A percentile compares a stretch with the other conserved stretches of the same genome.
phyloP scores from a whole-genome alignment of 2,888 invertebrate species.

The Noctua janthina region DNA sequence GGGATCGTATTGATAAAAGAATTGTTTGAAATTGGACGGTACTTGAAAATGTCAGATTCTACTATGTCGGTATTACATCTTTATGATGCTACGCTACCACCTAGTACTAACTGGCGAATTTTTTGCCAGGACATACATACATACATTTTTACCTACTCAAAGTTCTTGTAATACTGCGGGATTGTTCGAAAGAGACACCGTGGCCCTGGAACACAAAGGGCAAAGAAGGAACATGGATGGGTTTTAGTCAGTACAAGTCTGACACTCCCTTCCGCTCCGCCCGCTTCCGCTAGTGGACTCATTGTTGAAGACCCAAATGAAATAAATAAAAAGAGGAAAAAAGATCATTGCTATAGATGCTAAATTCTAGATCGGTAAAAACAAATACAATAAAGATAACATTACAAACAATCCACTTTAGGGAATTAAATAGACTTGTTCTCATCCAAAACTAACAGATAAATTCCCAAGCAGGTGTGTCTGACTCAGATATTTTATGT shows the following conservation, averaged over 20 bases:
- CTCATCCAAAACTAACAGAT: neutral
- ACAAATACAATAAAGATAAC: neutral
- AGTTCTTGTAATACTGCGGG: neutral
- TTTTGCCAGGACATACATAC: no score
- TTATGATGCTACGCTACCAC: neutral
- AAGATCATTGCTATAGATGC: neutral
- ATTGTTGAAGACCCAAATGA: no score
- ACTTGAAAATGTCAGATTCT: neutral
- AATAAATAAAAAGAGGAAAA: no score
- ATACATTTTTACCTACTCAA: no score
- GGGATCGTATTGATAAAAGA: neutral
- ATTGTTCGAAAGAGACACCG: no score
- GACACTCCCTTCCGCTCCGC: no score
- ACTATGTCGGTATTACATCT: neutral
- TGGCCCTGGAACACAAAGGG: no score
- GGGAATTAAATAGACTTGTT: neutral
- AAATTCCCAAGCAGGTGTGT: neutral
- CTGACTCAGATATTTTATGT: slow-evolving; percentile 5
- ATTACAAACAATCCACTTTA: neutral
- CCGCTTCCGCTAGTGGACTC: no score
- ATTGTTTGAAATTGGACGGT: slow-evolving; percentile 10
- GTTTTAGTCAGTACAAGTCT: no score
- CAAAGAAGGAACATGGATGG: no score
- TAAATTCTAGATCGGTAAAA: neutral
- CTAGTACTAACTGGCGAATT: neutral